phyloP scores from a whole-genome alignment of 2,797 vertebrate species.

The Hypotaenidia okinawae region DNA sequence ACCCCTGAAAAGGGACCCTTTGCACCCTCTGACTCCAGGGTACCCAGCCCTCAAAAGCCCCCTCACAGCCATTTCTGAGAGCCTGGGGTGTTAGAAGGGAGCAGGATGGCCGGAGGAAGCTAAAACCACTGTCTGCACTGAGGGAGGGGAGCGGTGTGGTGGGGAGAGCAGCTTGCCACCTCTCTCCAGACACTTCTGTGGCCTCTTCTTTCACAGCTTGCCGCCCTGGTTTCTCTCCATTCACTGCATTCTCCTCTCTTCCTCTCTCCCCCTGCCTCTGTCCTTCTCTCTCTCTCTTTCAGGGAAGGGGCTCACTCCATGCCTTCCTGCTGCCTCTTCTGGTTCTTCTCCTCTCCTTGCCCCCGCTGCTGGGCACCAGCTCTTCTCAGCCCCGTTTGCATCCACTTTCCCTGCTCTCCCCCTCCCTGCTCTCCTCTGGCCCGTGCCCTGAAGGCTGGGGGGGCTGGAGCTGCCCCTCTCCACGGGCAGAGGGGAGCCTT shows the following conservation, averaged over 20 bases:
- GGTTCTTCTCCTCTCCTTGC: constrained; percentile 49
- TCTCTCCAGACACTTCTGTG: constrained; percentile 33
- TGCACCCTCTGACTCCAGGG: neutral
- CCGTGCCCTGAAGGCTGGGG: neutral
- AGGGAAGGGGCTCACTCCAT: constrained; percentile 57
- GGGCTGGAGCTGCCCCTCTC: constrained; percentile 20
- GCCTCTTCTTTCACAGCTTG: constrained; percentile 57
- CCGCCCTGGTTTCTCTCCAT: constrained; percentile 30
- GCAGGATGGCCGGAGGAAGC: fast-evolving
- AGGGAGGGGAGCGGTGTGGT: neutral
- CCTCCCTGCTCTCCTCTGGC: neutral
- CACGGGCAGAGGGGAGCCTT: constrained; percentile 32
- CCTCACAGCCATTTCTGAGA: neutral
- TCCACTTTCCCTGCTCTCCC: constrained; percentile 28
- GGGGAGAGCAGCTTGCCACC: neutral
- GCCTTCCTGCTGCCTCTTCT: constrained; percentile 65
- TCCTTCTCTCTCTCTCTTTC: constrained; percentile 52
- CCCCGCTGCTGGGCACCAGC: constrained; percentile 35
- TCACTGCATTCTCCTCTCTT: constrained; percentile 64
- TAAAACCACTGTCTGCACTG: fast-evolving
- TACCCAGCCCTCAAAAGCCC: neutral
- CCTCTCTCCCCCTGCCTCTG: neutral
- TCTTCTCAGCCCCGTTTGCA: constrained; percentile 30
- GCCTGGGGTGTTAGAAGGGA: neutral
- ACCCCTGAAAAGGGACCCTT: neutral